Percentiles rank a stretch among this genome's conserved stretches.
Evolutionary conservation across 2,113 vertebrate species (phyloP).

Genomic region (Sterrhoptilus dennistouni): DNA sequence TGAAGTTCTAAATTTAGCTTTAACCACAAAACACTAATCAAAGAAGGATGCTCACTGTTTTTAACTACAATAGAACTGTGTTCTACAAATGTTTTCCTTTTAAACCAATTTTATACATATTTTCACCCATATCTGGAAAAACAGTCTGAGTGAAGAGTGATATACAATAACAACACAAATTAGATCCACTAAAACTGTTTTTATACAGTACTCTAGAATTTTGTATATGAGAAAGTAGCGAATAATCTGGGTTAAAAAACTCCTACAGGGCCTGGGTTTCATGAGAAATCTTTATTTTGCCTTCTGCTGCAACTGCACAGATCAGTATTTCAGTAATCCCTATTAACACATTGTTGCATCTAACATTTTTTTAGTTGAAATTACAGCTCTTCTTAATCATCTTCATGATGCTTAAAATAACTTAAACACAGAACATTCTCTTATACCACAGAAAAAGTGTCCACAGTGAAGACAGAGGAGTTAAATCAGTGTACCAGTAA

Average conservation of each 20-base stretch:
- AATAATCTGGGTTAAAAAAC: neutral
- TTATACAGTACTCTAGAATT: neutral
- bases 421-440: neutral
- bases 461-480: neutral
- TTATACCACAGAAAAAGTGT: neutral
- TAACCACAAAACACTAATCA: slow-evolving; percentile 58
- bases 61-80: neutral
- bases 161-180: neutral
- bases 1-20: slow-evolving; percentile 63
- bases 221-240: neutral
- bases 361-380: neutral
- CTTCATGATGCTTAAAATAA: neutral
- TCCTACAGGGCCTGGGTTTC: neutral
- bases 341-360: neutral
- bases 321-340: neutral
- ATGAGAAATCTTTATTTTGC: neutral
- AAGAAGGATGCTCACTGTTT: neutral
- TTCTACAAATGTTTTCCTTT: slow-evolving; percentile 31
- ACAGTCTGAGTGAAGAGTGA: neutral
- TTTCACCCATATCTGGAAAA: neutral
- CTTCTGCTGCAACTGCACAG: neutral
- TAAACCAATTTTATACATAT: neutral
- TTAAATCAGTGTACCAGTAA: neutral
- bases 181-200: neutral
- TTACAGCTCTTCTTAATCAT: neutral